These are phyloP conservation scores for Aquatica leii DNA, from an alignment of 2,888 invertebrate species.

Conservation along the genomic window DNA sequence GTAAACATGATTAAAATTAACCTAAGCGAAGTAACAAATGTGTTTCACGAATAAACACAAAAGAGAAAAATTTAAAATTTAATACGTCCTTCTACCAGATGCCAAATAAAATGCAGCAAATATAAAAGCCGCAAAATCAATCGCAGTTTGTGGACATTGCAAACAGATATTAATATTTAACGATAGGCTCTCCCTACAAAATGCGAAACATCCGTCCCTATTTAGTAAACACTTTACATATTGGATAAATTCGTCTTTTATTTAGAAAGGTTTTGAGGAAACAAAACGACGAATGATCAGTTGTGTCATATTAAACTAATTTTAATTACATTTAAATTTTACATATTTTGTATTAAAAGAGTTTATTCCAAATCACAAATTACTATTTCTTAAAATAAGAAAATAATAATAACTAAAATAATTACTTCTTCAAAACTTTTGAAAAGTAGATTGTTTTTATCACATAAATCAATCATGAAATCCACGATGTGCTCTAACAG, in stretches of 20 bases:
- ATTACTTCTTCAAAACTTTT: not conserved
- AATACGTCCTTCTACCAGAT: slow-evolving; percentile 38
- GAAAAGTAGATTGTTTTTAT: slow-evolving; percentile 6
- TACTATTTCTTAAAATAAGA: not conserved
- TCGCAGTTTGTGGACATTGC: slow-evolving; percentile 47
- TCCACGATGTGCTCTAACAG: slow-evolving; percentile 9
- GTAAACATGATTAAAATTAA: slow-evolving; percentile 21
- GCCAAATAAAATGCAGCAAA: slow-evolving; percentile 44
- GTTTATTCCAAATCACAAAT: not conserved
- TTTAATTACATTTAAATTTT: slow-evolving; percentile 20
- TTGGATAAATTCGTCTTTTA: slow-evolving; percentile 40
- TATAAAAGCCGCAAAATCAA: slow-evolving; percentile 48
- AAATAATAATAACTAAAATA: not conserved
- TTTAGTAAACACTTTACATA: slow-evolving; percentile 48
- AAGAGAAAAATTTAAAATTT: slow-evolving; percentile 34
- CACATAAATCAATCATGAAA: slow-evolving; percentile 1
- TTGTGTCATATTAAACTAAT: slow-evolving; percentile 9
- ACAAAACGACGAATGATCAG: slow-evolving; percentile 16
- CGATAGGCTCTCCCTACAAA: slow-evolving; percentile 36
- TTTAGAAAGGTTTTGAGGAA: slow-evolving; percentile 18
- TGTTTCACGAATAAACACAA: slow-evolving; percentile 12
- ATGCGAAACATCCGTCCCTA: slow-evolving; percentile 42
- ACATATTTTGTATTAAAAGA: not conserved
- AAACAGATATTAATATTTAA: slow-evolving; percentile 50
- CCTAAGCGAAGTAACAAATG: slow-evolving; percentile 10